Conservation (phyloP, 2,888 invertebrate genomes). For the Rhamphomyia laevipes region DNA sequence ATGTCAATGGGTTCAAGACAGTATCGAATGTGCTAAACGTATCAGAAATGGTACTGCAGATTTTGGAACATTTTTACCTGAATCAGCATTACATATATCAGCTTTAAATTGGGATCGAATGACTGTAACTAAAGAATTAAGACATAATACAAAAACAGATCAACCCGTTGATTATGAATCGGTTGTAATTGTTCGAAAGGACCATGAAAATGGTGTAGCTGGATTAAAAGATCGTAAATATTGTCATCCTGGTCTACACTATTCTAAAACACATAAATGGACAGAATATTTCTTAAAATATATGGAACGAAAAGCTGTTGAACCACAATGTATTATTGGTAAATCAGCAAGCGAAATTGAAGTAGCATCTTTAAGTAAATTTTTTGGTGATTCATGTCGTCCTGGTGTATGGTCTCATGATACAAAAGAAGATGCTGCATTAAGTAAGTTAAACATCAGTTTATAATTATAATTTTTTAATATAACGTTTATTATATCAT, state of each 20-base stretch:
- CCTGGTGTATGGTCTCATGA: constrained; percentile 58
- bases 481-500: neutral
- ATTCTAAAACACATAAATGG: constrained; percentile 34
- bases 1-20: constrained; percentile 26
- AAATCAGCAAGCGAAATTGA: constrained; percentile 48
- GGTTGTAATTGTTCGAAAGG: constrained; percentile 45
- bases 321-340: constrained; percentile 21
- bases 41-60: constrained; percentile 43
- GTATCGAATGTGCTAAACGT: constrained; percentile 49
- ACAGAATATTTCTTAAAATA: constrained; percentile 44
- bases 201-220: constrained; percentile 39
- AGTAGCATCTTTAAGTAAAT: constrained; percentile 45
- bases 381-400: constrained; percentile 59
- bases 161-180: constrained; percentile 43
- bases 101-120: constrained; percentile 32
- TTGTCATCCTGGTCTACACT: constrained; percentile 55
- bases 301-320: constrained; percentile 40
- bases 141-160: constrained; percentile 37
- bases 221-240: constrained; percentile 43
- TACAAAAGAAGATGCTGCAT: constrained; percentile 38
- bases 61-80: constrained; percentile 48
- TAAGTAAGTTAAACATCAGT: constrained; percentile 45
- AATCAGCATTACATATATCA: constrained; percentile 46
- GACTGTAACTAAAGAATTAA: constrained; percentile 41
- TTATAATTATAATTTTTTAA: neutral